Percentiles rank a stretch among this genome's conserved stretches.
phyloP scores from a whole-genome alignment of 2,888 invertebrate species.

The Andrena camellia region DNA sequence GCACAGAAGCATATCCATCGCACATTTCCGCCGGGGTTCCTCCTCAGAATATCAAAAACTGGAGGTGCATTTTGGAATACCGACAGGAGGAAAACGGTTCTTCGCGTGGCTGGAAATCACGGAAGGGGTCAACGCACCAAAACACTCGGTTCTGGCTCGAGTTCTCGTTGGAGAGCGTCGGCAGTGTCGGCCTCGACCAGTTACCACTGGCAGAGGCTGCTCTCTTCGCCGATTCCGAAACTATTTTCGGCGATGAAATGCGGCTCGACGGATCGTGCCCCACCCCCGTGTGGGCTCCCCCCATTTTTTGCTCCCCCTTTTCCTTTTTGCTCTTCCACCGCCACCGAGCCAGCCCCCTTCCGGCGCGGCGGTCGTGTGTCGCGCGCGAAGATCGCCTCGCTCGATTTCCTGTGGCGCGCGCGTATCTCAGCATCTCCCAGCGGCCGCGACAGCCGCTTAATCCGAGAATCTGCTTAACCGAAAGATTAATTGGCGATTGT shows the following conservation, averaged over 20 bases:
- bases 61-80: no score
- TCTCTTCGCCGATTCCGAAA: constrained; percentile 76
- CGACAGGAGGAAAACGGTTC: constrained; percentile 18
- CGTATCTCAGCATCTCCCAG: constrained; percentile 44
- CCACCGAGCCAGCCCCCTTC: constrained; percentile 18
- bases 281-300: constrained; percentile 31
- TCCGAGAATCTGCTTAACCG: constrained; percentile 80
- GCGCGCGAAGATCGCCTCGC: constrained; percentile 62
- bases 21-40: no score
- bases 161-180: constrained; percentile 30
- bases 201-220: constrained; percentile 31
- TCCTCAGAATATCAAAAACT: no score
- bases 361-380: constrained; percentile 19
- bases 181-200: constrained; percentile 51
- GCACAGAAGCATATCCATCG: no score
- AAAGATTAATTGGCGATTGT: constrained; percentile 83
- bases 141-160: constrained; percentile 74
- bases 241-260: constrained; percentile 82
- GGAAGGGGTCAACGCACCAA: constrained; percentile 81
- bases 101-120: constrained; percentile 52
- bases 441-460: constrained; percentile 71
- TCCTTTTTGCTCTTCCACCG: constrained; percentile 18
- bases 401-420: constrained; percentile 65
- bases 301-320: constrained; percentile 18
- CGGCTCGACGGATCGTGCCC: constrained; percentile 57